Evolutionary conservation across 2,888 invertebrate species (phyloP).

Genomic region (Cerastis rubricosa): DNA sequence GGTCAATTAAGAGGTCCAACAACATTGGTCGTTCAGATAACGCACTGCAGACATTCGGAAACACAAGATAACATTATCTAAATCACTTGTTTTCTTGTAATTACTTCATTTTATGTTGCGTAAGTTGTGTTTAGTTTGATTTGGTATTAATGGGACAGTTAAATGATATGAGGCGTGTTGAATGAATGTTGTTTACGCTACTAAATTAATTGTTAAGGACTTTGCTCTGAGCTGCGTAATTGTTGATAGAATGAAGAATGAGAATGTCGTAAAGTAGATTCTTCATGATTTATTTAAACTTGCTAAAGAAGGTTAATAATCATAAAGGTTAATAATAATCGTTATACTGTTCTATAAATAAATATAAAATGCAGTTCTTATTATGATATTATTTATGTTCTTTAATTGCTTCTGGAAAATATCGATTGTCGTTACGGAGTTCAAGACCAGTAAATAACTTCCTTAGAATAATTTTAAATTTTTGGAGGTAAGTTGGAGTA

Average conservation of each 20-base stretch:
- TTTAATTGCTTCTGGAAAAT: neutral
- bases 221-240: slow-evolving; percentile 33
- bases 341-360: neutral
- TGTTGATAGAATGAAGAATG: slow-evolving; percentile 14
- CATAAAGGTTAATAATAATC: neutral
- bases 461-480: neutral
- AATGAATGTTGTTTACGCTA: slow-evolving; percentile 47
- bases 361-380: neutral
- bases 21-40: slow-evolving; percentile 66
- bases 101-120: slow-evolving; percentile 71
- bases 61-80: slow-evolving; percentile 78
- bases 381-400: neutral
- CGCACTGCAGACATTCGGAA: slow-evolving; percentile 71
- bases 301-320: neutral
- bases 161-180: slow-evolving; percentile 51
- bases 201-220: slow-evolving; percentile 51
- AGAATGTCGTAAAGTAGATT: slow-evolving; percentile 12
- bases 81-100: slow-evolving; percentile 82
- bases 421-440: neutral
- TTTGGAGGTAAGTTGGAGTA: neutral
- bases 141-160: slow-evolving; percentile 59
- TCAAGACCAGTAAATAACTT: neutral
- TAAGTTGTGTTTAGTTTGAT: slow-evolving; percentile 63
- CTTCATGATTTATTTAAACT: slow-evolving; percentile 28
- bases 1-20: slow-evolving; percentile 59